These are phyloP conservation scores for Amphiura filiformis DNA, from an alignment of 35 echinoderm and acorn worm species.

Conservation along the genomic window DNA sequence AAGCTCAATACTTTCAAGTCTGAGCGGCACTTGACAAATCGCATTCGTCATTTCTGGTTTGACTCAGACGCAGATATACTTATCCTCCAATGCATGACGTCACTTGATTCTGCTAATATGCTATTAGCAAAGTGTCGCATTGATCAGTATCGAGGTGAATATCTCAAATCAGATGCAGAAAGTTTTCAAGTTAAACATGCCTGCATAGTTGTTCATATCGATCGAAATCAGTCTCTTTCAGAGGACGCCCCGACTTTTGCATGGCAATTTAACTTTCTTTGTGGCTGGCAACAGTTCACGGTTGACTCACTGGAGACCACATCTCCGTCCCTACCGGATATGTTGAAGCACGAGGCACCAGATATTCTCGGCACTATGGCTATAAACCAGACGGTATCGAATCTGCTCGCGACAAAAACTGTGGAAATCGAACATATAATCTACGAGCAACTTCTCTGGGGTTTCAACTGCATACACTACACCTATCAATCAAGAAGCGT, in stretches of 20 bases:
- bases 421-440: constrained; percentile 16
- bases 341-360: no score
- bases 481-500: neutral
- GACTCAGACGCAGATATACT: constrained; percentile 12
- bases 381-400: neutral
- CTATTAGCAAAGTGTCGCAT: constrained; percentile 25
- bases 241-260: neutral
- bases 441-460: constrained; percentile 28
- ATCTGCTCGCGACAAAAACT: neutral
- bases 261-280: constrained; percentile 49
- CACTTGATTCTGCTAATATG: constrained; percentile 23
- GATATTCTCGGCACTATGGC: no score
- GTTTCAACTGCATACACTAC: constrained; percentile 25
- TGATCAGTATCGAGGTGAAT: constrained; percentile 10
- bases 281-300: constrained; percentile 39
- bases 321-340: neutral
- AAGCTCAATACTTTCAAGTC: constrained; percentile 42
- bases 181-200: neutral
- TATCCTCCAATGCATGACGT: constrained; percentile 34
- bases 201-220: constrained; percentile 32
- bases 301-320: constrained; percentile 27
- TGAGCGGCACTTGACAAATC: constrained; percentile 5
- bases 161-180: neutral
- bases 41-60: constrained; percentile 17
- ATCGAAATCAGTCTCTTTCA: neutral